A percentile compares a stretch with the other conserved stretches of the same genome.
phyloP scores from a whole-genome alignment of 2,888 invertebrate species.

The Blomia tropicalis region DNA sequence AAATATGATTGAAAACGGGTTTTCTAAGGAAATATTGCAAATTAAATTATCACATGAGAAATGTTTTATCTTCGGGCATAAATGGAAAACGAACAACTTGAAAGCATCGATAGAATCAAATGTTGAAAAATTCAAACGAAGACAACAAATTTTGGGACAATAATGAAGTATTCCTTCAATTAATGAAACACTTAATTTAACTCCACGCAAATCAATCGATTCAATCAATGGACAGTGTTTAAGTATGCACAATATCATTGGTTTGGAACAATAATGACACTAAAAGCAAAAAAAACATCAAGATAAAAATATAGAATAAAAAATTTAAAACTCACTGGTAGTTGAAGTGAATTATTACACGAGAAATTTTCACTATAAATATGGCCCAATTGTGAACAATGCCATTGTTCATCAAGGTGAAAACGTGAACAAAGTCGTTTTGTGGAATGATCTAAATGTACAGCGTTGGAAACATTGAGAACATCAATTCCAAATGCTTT shows the following conservation, averaged over 20 bases:
- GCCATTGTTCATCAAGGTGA: neutral
- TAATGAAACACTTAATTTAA: neutral
- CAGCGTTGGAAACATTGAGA: neutral
- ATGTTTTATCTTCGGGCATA: neutral
- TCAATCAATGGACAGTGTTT: slow-evolving; percentile 4
- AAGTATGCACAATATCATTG: neutral
- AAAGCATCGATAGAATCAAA: neutral
- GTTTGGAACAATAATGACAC: neutral
- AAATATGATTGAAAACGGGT: neutral
- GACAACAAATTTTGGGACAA: slow-evolving; percentile 19
- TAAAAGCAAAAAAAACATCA: no score
- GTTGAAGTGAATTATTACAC: neutral
- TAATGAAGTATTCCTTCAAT: neutral
- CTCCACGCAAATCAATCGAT: slow-evolving; percentile 14
- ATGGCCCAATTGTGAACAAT: neutral
- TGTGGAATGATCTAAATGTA: neutral
- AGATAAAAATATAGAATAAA: neutral
- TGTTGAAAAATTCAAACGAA: slow-evolving; percentile 15
- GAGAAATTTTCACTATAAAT: neutral
- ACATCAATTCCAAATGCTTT: neutral
- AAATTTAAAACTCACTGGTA: neutral
- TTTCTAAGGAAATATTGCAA: neutral
- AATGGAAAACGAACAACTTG: neutral
- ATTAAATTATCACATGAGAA: slow-evolving; percentile 5
- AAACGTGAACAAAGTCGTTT: neutral